Evolutionary conservation across 2,888 invertebrate species (phyloP), one percentile per base, ranked within the genome.

Genomic region (Cloeon dipterum): DNA sequence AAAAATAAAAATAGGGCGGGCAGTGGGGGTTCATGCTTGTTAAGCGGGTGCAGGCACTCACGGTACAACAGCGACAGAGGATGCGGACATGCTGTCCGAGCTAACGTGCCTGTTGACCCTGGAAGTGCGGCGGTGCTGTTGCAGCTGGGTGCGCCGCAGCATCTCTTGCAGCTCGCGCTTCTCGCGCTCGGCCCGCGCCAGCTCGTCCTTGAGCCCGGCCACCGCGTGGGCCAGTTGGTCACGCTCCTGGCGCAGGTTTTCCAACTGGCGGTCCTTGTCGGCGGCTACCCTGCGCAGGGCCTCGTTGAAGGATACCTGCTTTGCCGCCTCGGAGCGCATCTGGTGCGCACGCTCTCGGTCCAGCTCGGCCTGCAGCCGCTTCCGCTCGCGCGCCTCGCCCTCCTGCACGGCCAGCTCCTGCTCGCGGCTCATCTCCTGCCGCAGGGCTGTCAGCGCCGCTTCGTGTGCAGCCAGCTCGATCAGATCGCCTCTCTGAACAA

Each of bases 231-330:
- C 10, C n/a, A 16, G 2, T 11, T 13, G 5, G 7, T 13, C 26
- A 36, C 8, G 3, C 26, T 36, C 26, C 32, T 29, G 66, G n/a
- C 68, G 61, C 40, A 75, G 50, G 42, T 65, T 53, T 38, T 75
- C 74, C 43, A 81, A 55, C 49, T 74, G 68, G 10, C 66, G 61
- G 45, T 81, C 78, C 53, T 77, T 81, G 44, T 78, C 79, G 4
- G 67, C 65, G 5, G 71, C 55, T 35, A 77, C 63, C 20, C 68
- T 65, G 21, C 66, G 68, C 4, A 73, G 61, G 18, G 70, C 66
- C 45, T 74, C 72, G 49, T 72, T 71, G 48, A 71, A 67, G 42
- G 45, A 44, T 17, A 55, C 50, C 53, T 68, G 66, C 46, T 63
- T 66, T 34, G 69, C 68, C 2, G 61, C 52, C 38, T 65, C 65